Evolutionary conservation across 2,113 vertebrate genomes (phyloP), one percentile per base, ranked within the genome.

Genomic region (Tapirus terrestris): DNA sequence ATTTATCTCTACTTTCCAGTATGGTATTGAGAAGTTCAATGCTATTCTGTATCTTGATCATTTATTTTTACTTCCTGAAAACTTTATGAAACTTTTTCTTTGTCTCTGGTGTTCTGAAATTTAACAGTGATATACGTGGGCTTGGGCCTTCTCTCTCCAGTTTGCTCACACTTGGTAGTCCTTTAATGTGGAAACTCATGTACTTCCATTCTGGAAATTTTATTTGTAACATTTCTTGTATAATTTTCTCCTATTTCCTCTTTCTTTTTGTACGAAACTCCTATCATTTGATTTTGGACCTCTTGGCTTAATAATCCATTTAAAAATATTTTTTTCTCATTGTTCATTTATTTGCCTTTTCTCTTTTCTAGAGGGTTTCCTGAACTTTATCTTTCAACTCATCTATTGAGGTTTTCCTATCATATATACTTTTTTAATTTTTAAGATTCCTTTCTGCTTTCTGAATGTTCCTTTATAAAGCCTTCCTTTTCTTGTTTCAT

Each of bases 11-110:
- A 21, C 51, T 83, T 76, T 84, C 53, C 14, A 45, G 29, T 17
- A 7, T 63, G 51, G 16, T 45, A 67, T 36, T 60, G 61, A 68
- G 58, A 91, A 93, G 12, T 39, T 10, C n/a, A 53, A 21, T 77
- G 16, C 27, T 76, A 21, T 75, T 75, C n/a, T 85, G 43, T 65
- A 58, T 80, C 17, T 60, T 75, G 25, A 33, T 67, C 2, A n/a
- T 81, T 85, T 65, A 27, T 82, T 93, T 93, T 93, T 70, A 58
- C 6, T 94, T 65, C 27, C n/a, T 83, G 36, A 94, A 94, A 87
- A 7, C 1, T 56, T 89, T 56, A 39, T 36, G 53, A 72, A 45
- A 51, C 39, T 68, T 85, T 82, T 84, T 67, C 31, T 91, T 93
- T 70, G 51, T 80, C 25, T 60, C 43, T 63, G 58, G 33, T 39